A percentile compares a stretch with the other conserved stretches of the same genome.
Evolutionary conservation across 2,888 invertebrate genomes (phyloP).

Genomic region (Trypoxylon attenuatum): DNA sequence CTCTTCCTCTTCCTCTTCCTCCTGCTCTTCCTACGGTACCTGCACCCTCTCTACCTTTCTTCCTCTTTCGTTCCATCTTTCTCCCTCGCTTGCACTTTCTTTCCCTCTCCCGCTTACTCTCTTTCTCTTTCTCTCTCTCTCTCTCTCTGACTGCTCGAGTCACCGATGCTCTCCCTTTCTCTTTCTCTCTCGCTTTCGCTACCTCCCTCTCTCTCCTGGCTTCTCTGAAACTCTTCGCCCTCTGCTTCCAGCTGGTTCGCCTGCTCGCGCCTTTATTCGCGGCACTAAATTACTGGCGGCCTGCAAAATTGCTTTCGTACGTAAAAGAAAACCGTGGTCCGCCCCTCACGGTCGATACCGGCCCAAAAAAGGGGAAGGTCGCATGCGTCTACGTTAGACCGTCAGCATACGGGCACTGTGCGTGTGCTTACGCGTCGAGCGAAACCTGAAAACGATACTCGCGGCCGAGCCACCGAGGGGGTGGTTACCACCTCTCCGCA

Average conservation of each 20-base stretch:
- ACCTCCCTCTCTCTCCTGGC: neutral
- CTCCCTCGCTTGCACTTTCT: neutral
- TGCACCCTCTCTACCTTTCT: neutral
- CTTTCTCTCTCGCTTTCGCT: neutral
- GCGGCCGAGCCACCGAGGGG: neutral
- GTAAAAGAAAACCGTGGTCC: slow-evolving; percentile 59
- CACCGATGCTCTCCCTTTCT: neutral
- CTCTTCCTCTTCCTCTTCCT: neutral
- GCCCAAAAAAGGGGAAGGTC: slow-evolving; percentile 43
- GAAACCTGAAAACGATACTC: slow-evolving; percentile 16
- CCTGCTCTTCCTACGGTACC: slow-evolving; percentile 9
- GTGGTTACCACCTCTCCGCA: too few species aligned
- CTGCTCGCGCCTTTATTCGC: slow-evolving; percentile 47
- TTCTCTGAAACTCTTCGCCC: neutral
- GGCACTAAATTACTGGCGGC: slow-evolving; percentile 62
- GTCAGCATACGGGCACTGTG: slow-evolving; percentile 12
- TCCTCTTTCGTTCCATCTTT: neutral
- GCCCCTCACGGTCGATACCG: slow-evolving; percentile 46
- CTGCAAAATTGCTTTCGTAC: slow-evolving; percentile 62
- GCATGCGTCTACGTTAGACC: slow-evolving; percentile 41
- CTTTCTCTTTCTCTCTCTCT: neutral
- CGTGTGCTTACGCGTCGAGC: neutral
- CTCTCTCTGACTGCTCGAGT: neutral
- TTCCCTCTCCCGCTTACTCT: neutral
- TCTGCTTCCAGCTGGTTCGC: neutral